phyloP scores from a whole-genome alignment of 2,888 invertebrate species.

The Stenodema calcarata region DNA sequence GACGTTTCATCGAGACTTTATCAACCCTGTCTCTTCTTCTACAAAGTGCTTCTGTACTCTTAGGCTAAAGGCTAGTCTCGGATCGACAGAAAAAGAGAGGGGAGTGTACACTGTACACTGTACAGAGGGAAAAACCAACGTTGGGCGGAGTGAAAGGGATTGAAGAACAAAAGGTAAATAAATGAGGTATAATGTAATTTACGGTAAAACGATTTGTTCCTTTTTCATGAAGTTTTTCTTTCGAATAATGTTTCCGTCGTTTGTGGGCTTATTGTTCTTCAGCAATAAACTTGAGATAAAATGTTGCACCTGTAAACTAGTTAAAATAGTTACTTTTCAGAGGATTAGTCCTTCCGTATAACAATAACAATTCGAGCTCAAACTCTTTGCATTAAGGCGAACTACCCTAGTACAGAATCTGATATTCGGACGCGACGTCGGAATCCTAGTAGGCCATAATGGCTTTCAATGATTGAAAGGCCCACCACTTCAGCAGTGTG shows the following conservation, averaged over 20 bases:
- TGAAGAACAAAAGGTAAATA: background rate
- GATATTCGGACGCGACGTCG: too few relatives aligned
- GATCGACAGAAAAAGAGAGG: background rate
- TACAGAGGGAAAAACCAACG: background rate
- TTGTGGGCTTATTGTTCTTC: background rate
- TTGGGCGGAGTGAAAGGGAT: background rate
- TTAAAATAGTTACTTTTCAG: too few relatives aligned
- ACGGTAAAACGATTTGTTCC: background rate
- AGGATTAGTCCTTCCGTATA: too few relatives aligned
- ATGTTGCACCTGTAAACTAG: background rate
- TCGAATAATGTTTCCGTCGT: background rate
- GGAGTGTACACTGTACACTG: too few relatives aligned
- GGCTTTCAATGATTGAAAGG: too few relatives aligned
- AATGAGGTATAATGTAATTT: conserved; percentile 7
- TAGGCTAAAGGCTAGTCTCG: conserved; percentile 7
- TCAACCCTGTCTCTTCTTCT: background rate
- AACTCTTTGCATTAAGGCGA: too few relatives aligned
- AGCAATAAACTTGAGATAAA: background rate
- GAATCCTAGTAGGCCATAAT: too few relatives aligned
- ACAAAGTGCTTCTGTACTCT: background rate
- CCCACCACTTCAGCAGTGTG: too few relatives aligned
- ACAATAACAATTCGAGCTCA: too few relatives aligned
- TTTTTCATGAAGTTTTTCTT: background rate
- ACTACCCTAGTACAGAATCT: too few relatives aligned
- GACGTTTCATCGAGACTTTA: background rate